Base-by-base conservation (phyloP, 2,113 vertebrate genomes). In the Muntiacus muntjak region DNA sequence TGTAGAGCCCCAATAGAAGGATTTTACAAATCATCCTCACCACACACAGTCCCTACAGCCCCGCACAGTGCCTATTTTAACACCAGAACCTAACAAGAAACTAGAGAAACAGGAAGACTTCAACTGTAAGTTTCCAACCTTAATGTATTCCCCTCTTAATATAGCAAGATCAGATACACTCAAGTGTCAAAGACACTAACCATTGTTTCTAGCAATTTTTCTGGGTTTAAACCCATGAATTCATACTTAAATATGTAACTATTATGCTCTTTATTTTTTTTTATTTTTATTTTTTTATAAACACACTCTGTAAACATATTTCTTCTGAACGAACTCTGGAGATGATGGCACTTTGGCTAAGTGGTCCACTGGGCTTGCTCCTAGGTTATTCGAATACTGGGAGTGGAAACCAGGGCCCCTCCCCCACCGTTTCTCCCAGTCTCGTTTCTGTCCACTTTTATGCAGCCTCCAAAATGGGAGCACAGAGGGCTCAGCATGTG, bases 391-490 rank as follows among this genome's bases (percentile, higher is more conserved):
- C 5, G 6, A 88, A 19, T 19, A 96, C 25, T 1, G 28, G 19
- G 40, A 76, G 33, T 54, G 45, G 28, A 83, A 62, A 94, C 28
- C 84, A 45, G 71, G 33, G 4, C 7, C 9, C 40, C 43, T 25
- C 6, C 4, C 1, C 26, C 8, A 8, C 1, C 4, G 1, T 6
- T n/a, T 23, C 21, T 40, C n/a, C 5, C 6, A 16, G 11, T 47
- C 33, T 85, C 9, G 1, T 54, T 50, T 52, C 87, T 54, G 8
- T 58, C 36, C 54, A 50, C 33, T 25, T 87, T 45, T 30, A 25
- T 0, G 4, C 36, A 85, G 55, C 52, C 57, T 81, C n/a, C 76
- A 28, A n/a, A 55, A 30, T 1, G 2, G 21, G 58, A 71, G 58
- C 11, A 40, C 13, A 2, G 15, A 12, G n/a, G 2, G 33, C 43